Conservation (phyloP, 2,888 invertebrate species). For the Calameuta idolon region DNA sequence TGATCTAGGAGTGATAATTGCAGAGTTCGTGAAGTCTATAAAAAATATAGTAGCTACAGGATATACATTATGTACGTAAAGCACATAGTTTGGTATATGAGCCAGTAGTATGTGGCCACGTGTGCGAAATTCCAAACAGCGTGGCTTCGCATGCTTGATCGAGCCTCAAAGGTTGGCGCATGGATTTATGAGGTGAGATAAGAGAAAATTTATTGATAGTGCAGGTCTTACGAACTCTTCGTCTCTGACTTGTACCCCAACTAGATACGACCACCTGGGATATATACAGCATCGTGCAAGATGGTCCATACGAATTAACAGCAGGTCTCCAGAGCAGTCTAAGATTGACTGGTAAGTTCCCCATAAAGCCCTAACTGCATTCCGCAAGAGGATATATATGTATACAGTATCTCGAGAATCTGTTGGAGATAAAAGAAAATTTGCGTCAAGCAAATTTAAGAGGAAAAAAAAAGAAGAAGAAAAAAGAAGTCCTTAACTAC, state of each 20-base stretch:
- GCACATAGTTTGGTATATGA: neutral
- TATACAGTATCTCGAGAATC: neutral
- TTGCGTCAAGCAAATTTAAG: neutral
- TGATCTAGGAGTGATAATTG: neutral
- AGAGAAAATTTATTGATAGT: conserved; percentile 50
- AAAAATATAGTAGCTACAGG: neutral
- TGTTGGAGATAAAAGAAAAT: neutral
- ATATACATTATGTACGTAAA: neutral
- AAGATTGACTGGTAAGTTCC: too few relatives aligned
- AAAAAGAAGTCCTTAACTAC: too few relatives aligned
- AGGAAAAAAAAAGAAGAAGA: too few relatives aligned
- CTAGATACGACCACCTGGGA: too few relatives aligned
- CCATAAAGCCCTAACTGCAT: too few relatives aligned
- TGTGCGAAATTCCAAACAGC: conserved; percentile 14
- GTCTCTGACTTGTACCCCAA: neutral
- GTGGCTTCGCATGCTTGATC: conserved; percentile 44
- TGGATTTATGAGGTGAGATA: conserved; percentile 50
- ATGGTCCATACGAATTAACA: too few relatives aligned
- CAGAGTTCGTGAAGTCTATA: neutral
- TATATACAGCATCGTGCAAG: too few relatives aligned
- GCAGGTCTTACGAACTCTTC: conserved; percentile 17
- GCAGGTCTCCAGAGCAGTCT: too few relatives aligned
- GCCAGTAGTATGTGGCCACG: neutral
- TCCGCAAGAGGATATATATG: conserved; percentile 5
- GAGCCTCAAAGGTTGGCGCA: conserved; percentile 42